Evolutionary conservation across 2,113 vertebrate species (phyloP).

Genomic region (Brachyhypopomus gauderio): DNA sequence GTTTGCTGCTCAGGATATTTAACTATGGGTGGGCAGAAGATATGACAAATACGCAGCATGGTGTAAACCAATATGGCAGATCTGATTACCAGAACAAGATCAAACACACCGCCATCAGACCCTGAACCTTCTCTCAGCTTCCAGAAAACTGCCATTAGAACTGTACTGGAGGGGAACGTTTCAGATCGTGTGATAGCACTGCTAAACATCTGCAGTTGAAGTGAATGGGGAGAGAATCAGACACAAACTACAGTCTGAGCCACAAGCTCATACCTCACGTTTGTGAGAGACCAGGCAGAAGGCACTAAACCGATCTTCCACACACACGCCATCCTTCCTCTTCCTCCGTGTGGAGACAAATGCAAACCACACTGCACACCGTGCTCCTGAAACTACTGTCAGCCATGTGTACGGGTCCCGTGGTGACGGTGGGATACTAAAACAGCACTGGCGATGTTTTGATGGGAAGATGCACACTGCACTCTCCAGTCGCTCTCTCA

Average conservation of each 20-base stretch:
- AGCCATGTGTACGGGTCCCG: neutral
- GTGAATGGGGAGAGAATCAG: neutral
- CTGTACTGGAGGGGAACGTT: neutral
- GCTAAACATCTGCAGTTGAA: too few species aligned
- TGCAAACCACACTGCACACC: neutral
- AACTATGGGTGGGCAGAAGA: neutral
- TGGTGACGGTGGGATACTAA: neutral
- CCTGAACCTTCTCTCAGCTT: neutral
- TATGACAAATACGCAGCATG: conserved; percentile 19
- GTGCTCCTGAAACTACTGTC: neutral
- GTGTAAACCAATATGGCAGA: neutral
- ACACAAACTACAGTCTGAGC: neutral
- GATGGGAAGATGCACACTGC: neutral
- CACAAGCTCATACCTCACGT: neutral
- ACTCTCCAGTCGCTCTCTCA: neutral
- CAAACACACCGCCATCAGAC: conserved; percentile 16
- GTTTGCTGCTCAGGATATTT: conserved; percentile 7
- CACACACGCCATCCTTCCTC: neutral
- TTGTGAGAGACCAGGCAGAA: neutral
- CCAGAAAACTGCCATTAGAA: conserved; percentile 11
- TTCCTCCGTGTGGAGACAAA: neutral
- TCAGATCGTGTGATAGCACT: neutral
- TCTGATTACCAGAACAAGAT: conserved; percentile 36
- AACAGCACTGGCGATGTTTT: conserved; percentile 3
- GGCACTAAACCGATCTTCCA: neutral